Evolutionary conservation across 2,888 invertebrate species (phyloP).

Genomic region (Drosophila neutralis): DNA sequence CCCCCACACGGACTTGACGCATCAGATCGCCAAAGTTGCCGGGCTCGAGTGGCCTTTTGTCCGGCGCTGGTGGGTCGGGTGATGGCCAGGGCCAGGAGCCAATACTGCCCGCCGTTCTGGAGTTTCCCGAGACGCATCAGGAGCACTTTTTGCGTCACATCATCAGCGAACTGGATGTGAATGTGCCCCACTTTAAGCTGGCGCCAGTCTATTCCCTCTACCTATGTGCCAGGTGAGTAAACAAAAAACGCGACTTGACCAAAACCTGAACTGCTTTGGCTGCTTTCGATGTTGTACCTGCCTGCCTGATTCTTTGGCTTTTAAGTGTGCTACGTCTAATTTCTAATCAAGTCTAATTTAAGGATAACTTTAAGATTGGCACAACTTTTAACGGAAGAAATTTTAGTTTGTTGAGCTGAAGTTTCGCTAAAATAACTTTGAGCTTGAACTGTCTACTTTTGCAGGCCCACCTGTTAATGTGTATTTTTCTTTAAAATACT

Average conservation of each 20-base stretch:
- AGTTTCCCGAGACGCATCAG: constrained; percentile 97
- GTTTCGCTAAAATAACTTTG: not conserved
- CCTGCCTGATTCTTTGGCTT: constrained; percentile 12
- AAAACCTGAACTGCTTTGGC: constrained; percentile 4
- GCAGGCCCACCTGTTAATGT: not conserved
- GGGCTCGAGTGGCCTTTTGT: constrained; percentile 63
- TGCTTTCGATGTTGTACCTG: constrained; percentile 21
- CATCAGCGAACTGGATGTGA: constrained; percentile 94
- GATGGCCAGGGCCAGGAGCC: constrained; percentile 91
- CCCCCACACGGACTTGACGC: not conserved
- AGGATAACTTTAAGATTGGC: not conserved
- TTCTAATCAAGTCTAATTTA: not conserved
- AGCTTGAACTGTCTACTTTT: not conserved
- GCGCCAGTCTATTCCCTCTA: constrained; percentile 99
- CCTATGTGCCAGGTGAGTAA: constrained; percentile 91
- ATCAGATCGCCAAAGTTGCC: constrained; percentile 82
- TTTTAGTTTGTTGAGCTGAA: not conserved
- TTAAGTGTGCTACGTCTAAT: not conserved
- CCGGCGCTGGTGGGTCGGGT: constrained; percentile 58
- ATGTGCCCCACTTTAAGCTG: constrained; percentile 95
- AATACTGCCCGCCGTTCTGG: constrained; percentile 96
- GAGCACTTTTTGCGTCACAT: constrained; percentile 95
- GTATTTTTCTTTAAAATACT: not conserved
- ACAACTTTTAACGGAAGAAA: not conserved
- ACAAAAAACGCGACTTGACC: not conserved